Conservation (phyloP, 2,888 invertebrate genomes). For the Bombylius discolor region DNA sequence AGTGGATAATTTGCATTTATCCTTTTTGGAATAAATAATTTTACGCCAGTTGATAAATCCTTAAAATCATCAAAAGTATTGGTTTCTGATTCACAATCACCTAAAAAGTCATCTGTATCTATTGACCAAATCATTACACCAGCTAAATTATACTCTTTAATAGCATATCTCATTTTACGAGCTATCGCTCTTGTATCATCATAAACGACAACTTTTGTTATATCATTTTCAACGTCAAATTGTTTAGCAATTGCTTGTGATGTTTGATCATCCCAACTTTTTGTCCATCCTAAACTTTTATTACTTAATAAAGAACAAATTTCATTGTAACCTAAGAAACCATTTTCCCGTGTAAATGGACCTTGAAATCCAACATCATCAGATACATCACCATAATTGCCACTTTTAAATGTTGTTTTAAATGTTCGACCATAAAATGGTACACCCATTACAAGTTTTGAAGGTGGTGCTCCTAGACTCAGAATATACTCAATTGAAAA, state of each 20-base stretch:
- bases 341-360: constrained; percentile 62
- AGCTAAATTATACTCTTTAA: constrained; percentile 48
- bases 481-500: constrained; percentile 63
- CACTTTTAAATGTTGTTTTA: constrained; percentile 31
- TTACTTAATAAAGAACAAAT: constrained; percentile 52
- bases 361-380: constrained; percentile 57
- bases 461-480: constrained; percentile 55
- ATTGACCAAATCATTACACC: constrained; percentile 84
- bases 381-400: constrained; percentile 35
- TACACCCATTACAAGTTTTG: constrained; percentile 68
- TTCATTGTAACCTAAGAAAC: constrained; percentile 83
- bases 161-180: constrained; percentile 57
- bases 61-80: constrained; percentile 41
- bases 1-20: constrained; percentile 49
- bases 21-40: constrained; percentile 23
- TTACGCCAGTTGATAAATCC: constrained; percentile 16
- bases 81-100: constrained; percentile 45
- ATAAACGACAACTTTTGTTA: constrained; percentile 54
- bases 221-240: constrained; percentile 47
- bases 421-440: constrained; percentile 78
- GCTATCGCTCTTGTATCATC: constrained; percentile 63
- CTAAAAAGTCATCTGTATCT: constrained; percentile 76
- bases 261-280: constrained; percentile 54
- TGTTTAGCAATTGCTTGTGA: constrained; percentile 37
- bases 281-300: constrained; percentile 48